A percentile compares a stretch with the other conserved stretches of the same genome.
These are phyloP conservation scores for Tinamus guttatus DNA, from an alignment of 2,113 vertebrate genomes.

Conservation along the genomic window DNA sequence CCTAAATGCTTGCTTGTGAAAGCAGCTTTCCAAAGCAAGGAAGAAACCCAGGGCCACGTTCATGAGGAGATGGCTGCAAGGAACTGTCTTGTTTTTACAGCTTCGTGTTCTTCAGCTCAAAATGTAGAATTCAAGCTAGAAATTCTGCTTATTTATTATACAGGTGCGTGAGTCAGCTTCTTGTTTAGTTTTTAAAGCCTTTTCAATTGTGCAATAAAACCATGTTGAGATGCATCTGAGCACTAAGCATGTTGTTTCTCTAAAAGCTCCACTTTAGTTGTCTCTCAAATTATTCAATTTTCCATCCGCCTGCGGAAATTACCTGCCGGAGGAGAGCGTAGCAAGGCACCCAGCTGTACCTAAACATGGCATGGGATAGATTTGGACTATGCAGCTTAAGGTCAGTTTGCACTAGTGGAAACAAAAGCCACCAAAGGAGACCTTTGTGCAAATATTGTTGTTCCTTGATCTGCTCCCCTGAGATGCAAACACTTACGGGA, in stretches of 20 bases:
- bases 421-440: not conserved
- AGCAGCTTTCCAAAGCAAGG: constrained; percentile 12
- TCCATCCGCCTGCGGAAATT: not conserved
- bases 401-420: not conserved
- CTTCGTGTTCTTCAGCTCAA: constrained; percentile 33
- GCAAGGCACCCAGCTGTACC: not conserved
- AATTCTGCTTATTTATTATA: constrained; percentile 49
- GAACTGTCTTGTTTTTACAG: constrained; percentile 50
- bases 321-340: not conserved
- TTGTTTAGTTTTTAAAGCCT: constrained; percentile 45
- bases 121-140: constrained; percentile 43
- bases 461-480: not conserved
- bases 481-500: not conserved
- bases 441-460: not conserved
- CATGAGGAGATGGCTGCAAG: constrained; percentile 29
- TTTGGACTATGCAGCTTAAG: not conserved
- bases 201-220: constrained; percentile 51
- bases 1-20: constrained; percentile 34
- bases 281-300: not conserved
- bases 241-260: not conserved
- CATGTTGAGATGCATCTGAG: constrained; percentile 39
- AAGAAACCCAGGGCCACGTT: not conserved
- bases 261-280: not conserved
- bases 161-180: constrained; percentile 65
- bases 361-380: not conserved